Evolutionary conservation across 2,113 vertebrate species (phyloP), one percentile per base, ranked within the genome.

Genomic region (Maccullochella peelii): DNA sequence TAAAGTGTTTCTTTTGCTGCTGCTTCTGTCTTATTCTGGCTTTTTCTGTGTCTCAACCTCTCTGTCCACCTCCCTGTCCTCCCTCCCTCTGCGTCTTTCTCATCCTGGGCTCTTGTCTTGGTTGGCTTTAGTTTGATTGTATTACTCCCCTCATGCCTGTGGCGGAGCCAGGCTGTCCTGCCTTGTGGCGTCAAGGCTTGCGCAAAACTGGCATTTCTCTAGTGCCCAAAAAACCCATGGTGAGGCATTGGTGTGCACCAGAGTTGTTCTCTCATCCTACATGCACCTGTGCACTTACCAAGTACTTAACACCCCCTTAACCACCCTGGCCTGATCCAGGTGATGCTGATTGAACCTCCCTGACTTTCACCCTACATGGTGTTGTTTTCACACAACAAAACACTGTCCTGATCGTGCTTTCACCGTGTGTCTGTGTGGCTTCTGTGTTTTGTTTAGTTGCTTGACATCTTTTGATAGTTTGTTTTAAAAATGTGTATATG

Each of bases 121-220:
- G 96, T 94, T 96, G 97, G 95, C 96, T 98, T 96, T 96, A 99
- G 98, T 99, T 95, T 98, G 98, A 98, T 96, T 96, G 95, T 96
- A 96, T 97, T 96, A 94, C 97, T 95, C 95, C 97, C 94, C 84
- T 96, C 96, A 94, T 96, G 94, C 97, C 97, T 95, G 95, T 96
- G 94, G 94, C 92, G 95, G 98, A 98, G 90, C 97, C 96, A 91
- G 93, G 97, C 96, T 96, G 98, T 96, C 98, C 98, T 95, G 96
- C 98, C 95, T 97, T 98, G 95, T 99, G 98, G 98, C 97, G 97
- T 95, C 97, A 97, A 97, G 97, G 98, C 96, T 99, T 99, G 95
- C 97, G 98, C 97, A 99, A 97, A 98, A 99, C 98, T 97, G 98
- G 98, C 97, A 99, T 99, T 98, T 97, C 97, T 96, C 98, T 99